Base-by-base conservation (phyloP, 2,888 invertebrate species). In the Drosophila birchii region DNA sequence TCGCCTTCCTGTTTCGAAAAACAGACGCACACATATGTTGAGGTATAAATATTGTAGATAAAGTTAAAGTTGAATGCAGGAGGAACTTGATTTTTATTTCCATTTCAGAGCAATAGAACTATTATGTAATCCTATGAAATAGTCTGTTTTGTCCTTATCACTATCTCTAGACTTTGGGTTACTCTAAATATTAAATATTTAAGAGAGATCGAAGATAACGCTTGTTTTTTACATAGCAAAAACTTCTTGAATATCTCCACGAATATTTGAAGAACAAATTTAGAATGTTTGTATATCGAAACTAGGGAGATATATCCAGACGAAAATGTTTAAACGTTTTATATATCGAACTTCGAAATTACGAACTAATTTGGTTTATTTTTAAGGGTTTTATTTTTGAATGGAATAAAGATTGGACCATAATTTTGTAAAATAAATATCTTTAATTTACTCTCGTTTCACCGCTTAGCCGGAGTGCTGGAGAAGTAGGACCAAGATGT, bases 11-110 rank as follows among this genome's bases (percentile, higher is more conserved):
- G 68, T 57, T 68, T 57, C 5, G 45, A 29, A 18, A 18, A 68
- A 58, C 68, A 68, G 71, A 70, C 57, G 68, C 58, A 49, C 20
- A 39, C 68, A 68, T 12, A 58, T 68, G 68, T 47, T 57, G 26
- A 34, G 18, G 70, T n/a, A 39, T 58, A 29, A 57, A 57, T 70
- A 68, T 20, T 44, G 34, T 34, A 14, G 32, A 8, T 26, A 7
- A 16, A 32, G 32, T 41, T 38, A 11, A 32, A 23, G 54, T 23
- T 36, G 5, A 23, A 56, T 32, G 9, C 23, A 18, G 8, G 6
- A 5, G 8, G 8, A 11, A 12, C 9, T 26, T 7, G n/a, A 32
- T 7, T 14, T 9, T 18, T 34, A 36, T 20, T 16, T 16, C 3
- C 5, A 5, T 16, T 34, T 14, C 7, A 23, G 44, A 7, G 7